Base-by-base conservation (phyloP, 1,140 invertebrate genomes). In the Hyles euphorbiae region DNA sequence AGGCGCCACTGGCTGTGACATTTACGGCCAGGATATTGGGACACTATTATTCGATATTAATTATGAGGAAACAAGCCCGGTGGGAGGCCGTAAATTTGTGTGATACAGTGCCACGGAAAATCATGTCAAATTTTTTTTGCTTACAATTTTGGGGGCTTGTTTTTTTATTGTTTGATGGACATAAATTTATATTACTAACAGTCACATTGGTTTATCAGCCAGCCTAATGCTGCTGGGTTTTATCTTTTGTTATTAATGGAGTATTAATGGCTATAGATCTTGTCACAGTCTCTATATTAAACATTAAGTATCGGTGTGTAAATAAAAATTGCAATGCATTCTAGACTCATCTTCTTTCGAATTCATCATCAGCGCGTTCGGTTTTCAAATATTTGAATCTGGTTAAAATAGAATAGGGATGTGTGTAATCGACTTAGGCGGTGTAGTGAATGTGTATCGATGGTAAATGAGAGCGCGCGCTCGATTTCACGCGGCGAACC, bases 11-110 rank as follows among this genome's bases (percentile, higher is more conserved):
- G 76, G 81, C 75, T 79, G 69, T 81, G 78, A 88, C 83, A 80
- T 88, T 86, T 86, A 87, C 77, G 70, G 78, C 57, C 74, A 83
- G 81, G 79, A 81, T 85, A 88, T 88, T 83, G 83, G 80, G 76
- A 84, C 74, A 73, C 72, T 70, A 83, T 85, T 85, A 85, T 84
- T 84, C 74, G 72, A 88, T 86, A 86, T 87, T 87, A 88, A 87
- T 88, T 84, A 78, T 55, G 58, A 77, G 76, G 74, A 81, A 83
- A 76, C 76, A 70, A 63, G 63, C 70, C 60, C 69, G 61, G 71
- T 71, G 68, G 71, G 70, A 65, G 67, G 68, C 63, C 72, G 83
- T 88, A 87, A 88, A 88, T 87, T 83, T 34, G 52, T 63, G 72
- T 73, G 76, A 75, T 73, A 60, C 60, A 76, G 63, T 76, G 69